Evolutionary conservation across 1,140 invertebrate species (phyloP).

Genomic region (Euura lappo): DNA sequence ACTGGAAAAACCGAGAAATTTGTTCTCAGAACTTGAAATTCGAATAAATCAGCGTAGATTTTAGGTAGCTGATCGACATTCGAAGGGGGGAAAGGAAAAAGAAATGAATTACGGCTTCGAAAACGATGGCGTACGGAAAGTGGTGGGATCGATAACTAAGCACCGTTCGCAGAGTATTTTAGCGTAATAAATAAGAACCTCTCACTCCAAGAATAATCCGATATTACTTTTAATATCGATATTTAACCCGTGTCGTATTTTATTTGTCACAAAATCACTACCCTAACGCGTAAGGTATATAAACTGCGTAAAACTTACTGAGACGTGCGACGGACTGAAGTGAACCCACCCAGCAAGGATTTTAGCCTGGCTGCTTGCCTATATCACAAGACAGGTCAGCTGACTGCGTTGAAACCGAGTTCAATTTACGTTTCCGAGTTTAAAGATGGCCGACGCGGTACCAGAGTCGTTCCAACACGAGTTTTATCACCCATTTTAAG

Average conservation of each 20-base stretch:
- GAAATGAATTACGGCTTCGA: neutral
- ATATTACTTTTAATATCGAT: neutral
- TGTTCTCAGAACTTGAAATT: neutral
- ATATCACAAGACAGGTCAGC: conserved; percentile 58
- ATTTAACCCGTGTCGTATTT: neutral
- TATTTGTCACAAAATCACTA: conserved; percentile 24
- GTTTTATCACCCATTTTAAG: too few relatives aligned
- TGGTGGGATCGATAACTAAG: conserved; percentile 37
- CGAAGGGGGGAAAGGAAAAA: neutral
- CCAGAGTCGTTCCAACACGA: neutral
- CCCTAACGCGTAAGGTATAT: conserved; percentile 4
- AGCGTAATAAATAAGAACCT: neutral
- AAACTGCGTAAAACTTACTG: conserved; percentile 38
- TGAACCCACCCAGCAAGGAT: conserved; percentile 37
- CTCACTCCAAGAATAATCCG: neutral
- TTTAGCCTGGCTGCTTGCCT: conserved; percentile 35
- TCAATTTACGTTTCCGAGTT: neutral
- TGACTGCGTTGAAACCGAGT: conserved; percentile 36
- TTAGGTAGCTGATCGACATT: neutral
- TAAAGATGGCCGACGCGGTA: neutral
- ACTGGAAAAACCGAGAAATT: neutral
- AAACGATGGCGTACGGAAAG: conserved; percentile 47
- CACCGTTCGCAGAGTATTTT: conserved; percentile 3
- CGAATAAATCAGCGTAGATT: conserved; percentile 9
- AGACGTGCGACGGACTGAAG: conserved; percentile 35